These are phyloP conservation scores for Falcunculus frontatus DNA, from an alignment of 2,113 vertebrate genomes.

Conservation along the genomic window DNA sequence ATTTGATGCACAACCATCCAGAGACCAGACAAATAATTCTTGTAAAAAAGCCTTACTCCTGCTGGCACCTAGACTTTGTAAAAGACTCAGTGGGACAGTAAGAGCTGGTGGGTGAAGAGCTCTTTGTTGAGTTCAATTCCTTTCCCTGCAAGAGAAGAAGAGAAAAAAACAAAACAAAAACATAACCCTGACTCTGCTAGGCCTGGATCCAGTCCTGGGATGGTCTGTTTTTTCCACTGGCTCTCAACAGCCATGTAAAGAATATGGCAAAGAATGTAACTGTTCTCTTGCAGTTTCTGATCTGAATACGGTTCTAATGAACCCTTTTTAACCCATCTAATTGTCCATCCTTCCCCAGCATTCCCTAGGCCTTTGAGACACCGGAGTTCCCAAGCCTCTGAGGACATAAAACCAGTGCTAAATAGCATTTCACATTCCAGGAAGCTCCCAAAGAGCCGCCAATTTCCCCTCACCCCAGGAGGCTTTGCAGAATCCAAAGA, in stretches of 20 bases:
- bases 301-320: background rate
- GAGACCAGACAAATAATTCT: background rate
- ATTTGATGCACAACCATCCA: background rate
- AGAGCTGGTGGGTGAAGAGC: background rate
- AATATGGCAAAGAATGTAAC: slow-evolving; percentile 6
- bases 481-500: slow-evolving; percentile 27
- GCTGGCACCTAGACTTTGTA: background rate
- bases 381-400: background rate
- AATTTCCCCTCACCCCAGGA: slow-evolving; percentile 40
- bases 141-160: background rate
- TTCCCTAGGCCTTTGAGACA: background rate
- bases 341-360: background rate
- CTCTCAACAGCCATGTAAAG: slow-evolving; percentile 20
- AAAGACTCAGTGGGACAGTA: background rate
- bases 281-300: background rate
- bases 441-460: slow-evolving; percentile 27
- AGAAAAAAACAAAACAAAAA: slow-evolving; percentile 42
- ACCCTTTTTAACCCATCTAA: background rate
- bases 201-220: background rate
- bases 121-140: background rate
- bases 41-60: background rate
- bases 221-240: slow-evolving; percentile 27
- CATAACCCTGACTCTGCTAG: background rate
- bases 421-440: slow-evolving; percentile 38
- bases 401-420: background rate